A percentile compares a stretch with the other conserved stretches of the same genome.
phyloP scores from a whole-genome alignment of 1,140 invertebrate genomes.

The Ostrea denselamellosa region DNA sequence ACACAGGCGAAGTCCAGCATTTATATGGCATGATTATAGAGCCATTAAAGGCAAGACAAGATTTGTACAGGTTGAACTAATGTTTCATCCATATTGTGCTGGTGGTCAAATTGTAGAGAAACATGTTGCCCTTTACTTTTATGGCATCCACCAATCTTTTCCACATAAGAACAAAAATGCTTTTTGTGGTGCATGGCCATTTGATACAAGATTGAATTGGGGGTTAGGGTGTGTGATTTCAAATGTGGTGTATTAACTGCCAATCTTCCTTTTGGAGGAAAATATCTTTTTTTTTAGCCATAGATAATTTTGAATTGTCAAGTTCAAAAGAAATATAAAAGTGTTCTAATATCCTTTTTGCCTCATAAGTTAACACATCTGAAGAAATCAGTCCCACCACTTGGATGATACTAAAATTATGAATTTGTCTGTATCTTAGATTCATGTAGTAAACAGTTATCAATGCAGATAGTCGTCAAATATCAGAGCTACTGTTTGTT shows the following conservation, averaged over 20 bases:
- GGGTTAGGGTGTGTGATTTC: too few relatives aligned
- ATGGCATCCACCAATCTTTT: neutral
- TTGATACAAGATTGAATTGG: neutral
- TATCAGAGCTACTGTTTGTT: constrained; percentile 35
- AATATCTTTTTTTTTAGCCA: neutral
- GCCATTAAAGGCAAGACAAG: neutral
- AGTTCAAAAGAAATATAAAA: neutral
- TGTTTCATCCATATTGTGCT: neutral
- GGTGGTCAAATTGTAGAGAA: neutral
- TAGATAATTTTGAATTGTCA: neutral
- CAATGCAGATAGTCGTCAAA: constrained; percentile 4
- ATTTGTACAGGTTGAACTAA: neutral
- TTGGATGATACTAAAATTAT: neutral
- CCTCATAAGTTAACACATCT: neutral
- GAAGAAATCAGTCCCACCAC: neutral
- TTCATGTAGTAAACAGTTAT: neutral
- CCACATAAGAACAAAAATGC: neutral
- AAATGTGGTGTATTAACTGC: too few relatives aligned
- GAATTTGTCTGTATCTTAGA: neutral
- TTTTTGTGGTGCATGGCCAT: neutral
- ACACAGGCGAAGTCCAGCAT: neutral
- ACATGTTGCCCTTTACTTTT: neutral
- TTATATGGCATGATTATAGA: constrained; percentile 22
- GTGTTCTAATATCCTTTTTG: neutral
- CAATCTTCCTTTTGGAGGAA: too few relatives aligned